Percentiles rank a stretch among this genome's conserved stretches.
Evolutionary conservation across 2,797 vertebrate species (phyloP).

Genomic region (Melanotaenia pygmaea): DNA sequence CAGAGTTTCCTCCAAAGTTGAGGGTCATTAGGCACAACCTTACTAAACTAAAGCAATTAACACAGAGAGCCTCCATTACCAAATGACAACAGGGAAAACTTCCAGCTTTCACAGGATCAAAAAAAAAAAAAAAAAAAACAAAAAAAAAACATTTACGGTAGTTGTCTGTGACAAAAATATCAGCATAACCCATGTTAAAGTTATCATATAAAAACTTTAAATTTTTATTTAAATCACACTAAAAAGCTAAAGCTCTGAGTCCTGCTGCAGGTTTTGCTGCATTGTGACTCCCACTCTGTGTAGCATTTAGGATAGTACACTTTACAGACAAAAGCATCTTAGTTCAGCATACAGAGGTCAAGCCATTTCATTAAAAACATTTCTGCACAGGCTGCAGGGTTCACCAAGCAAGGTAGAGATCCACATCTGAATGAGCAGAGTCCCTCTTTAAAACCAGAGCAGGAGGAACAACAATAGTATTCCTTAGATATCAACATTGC

Average conservation of each 20-base stretch:
- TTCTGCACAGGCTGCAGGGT: conserved; percentile 59
- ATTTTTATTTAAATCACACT: conserved; percentile 4
- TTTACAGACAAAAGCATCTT: conserved; percentile 60
- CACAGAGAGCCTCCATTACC: conserved; percentile 54
- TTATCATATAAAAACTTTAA: background rate
- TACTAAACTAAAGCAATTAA: conserved; percentile 67
- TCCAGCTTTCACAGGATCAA: conserved; percentile 34
- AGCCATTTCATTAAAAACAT: conserved; percentile 68
- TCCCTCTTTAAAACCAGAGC: conserved; percentile 47
- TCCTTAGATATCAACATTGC: conserved; percentile 19
- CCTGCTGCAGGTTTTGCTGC: conserved; percentile 9
- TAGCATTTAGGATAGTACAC: conserved; percentile 42
- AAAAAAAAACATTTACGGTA: conserved; percentile 17
- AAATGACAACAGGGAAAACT: conserved; percentile 55
- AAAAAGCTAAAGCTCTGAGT: conserved; percentile 5
- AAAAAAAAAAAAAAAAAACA: background rate
- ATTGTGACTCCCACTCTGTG: conserved; percentile 48
- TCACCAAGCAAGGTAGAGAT: conserved; percentile 49
- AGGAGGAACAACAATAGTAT: conserved; percentile 40
- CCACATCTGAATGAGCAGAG: conserved; percentile 44
- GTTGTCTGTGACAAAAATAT: conserved; percentile 2
- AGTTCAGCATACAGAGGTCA: conserved; percentile 68
- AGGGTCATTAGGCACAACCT: conserved; percentile 66
- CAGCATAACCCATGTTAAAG: background rate
- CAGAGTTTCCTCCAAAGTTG: conserved; percentile 37